Conservation (phyloP, 53 echinoderm and acorn worm species). For the Stichopus horrens region DNA sequence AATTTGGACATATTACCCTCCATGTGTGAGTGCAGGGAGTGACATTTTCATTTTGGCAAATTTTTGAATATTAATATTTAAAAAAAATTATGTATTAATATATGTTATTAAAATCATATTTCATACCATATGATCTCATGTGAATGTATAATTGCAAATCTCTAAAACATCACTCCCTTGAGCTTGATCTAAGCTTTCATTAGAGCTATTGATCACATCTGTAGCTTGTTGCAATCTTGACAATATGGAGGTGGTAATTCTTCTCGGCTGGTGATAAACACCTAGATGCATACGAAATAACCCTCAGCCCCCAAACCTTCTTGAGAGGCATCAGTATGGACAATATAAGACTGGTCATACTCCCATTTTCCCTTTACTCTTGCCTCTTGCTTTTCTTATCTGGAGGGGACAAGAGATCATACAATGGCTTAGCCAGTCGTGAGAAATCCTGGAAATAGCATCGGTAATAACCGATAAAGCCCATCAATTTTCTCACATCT, state of each 20-base stretch:
- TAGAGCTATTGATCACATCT: no score
- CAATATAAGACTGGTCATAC: conserved; percentile 36
- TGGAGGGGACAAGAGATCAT: conserved; percentile 27
- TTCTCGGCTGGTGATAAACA: conserved; percentile 59
- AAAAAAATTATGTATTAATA: no score
- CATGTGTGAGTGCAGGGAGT: no score
- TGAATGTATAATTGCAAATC: no score
- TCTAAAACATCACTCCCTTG: no score
- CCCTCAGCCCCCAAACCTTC: conserved; percentile 58
- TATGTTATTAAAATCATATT: no score
- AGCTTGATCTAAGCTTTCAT: no score
- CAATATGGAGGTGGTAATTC: conserved; percentile 66
- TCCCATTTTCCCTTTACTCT: conserved; percentile 14
- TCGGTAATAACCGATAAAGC: conserved; percentile 60
- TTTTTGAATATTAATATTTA: no score
- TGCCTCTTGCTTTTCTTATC: conserved; percentile 2
- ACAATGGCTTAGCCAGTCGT: conserved; percentile 52
- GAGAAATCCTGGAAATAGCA: conserved; percentile 59
- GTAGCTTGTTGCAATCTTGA: no score
- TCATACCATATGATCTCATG: no score
- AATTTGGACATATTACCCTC: no score
- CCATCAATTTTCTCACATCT: conserved; percentile 61
- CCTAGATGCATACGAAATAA: conserved; percentile 58
- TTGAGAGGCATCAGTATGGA: conserved; percentile 67
- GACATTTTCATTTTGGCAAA: no score